These are phyloP conservation scores for Poeciliopsis gracilis DNA, from an alignment of 2,797 vertebrate species.

Conservation along the genomic window DNA sequence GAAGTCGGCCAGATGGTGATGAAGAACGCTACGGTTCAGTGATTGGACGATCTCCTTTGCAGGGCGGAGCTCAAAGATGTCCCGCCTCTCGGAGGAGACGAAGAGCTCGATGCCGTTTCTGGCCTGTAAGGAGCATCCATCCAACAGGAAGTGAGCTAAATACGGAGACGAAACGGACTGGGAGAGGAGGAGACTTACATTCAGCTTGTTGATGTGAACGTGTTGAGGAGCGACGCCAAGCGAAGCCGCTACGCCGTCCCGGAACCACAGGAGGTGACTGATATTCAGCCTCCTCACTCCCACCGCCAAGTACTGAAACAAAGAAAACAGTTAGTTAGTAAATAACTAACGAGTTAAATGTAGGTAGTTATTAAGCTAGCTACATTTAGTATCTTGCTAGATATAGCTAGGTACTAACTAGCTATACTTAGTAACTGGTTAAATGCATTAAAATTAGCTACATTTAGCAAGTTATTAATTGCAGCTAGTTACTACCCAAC, in stretches of 20 bases:
- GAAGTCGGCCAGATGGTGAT: constrained; percentile 88
- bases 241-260: constrained; percentile 87
- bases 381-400: too few relatives aligned
- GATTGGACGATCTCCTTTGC: constrained; percentile 91
- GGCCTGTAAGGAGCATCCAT: constrained; percentile 69
- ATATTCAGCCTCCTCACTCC: constrained; percentile 88
- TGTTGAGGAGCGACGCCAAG: constrained; percentile 84
- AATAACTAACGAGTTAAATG: too few relatives aligned
- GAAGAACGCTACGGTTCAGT: constrained; percentile 88
- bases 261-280: constrained; percentile 89
- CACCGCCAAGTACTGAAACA: constrained; percentile 86
- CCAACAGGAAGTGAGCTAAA: background rate
- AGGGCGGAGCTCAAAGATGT: constrained; percentile 81
- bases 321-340: background rate
- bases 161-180: background rate
- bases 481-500: too few relatives aligned
- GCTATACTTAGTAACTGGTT: too few relatives aligned
- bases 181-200: constrained; percentile 72
- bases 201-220: constrained; percentile 89
- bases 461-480: too few relatives aligned
- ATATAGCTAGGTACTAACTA: too few relatives aligned
- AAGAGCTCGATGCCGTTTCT: constrained; percentile 93
- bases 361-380: too few relatives aligned
- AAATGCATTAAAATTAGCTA: too few relatives aligned
- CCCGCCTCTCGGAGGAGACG: constrained; percentile 86